Evolutionary conservation across 2,888 invertebrate species (phyloP).

Genomic region (Tricholauxania praeusta): DNA sequence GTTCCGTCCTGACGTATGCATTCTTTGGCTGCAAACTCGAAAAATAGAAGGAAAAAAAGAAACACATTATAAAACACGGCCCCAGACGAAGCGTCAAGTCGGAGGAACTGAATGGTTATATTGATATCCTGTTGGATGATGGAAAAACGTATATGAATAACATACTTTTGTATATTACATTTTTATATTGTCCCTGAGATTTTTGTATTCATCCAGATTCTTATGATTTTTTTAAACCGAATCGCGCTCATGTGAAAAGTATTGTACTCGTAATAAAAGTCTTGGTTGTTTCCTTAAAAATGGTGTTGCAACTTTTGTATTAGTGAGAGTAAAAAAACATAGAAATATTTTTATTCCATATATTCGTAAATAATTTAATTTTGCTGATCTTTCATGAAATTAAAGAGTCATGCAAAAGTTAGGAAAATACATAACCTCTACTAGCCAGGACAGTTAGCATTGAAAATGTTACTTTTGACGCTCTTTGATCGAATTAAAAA

Average conservation of each 20-base stretch:
- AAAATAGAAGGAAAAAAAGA: not conserved
- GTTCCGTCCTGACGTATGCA: constrained; percentile 28
- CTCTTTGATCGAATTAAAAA: too few species aligned
- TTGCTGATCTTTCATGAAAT: too few species aligned
- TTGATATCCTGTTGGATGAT: constrained; percentile 40
- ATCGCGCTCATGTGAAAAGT: too few species aligned
- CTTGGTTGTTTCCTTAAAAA: too few species aligned
- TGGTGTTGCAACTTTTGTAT: constrained; percentile 12
- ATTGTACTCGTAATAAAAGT: too few species aligned
- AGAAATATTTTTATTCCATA: not conserved
- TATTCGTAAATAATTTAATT: too few species aligned
- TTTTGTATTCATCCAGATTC: constrained; percentile 1
- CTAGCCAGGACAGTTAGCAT: too few species aligned
- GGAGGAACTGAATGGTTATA: constrained; percentile 40
- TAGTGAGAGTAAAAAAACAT: not conserved
- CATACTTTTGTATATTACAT: not conserved
- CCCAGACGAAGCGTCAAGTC: constrained; percentile 4
- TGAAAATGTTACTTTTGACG: too few species aligned
- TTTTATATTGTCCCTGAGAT: not conserved
- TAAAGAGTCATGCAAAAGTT: too few species aligned
- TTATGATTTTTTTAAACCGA: constrained; percentile 3
- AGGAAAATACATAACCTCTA: too few species aligned
- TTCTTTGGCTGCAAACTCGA: constrained; percentile 18
- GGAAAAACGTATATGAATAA: constrained; percentile 14
- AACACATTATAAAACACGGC: not conserved